Conservation (phyloP, 2,888 invertebrate species). For the Drosophila borealis region DNA sequence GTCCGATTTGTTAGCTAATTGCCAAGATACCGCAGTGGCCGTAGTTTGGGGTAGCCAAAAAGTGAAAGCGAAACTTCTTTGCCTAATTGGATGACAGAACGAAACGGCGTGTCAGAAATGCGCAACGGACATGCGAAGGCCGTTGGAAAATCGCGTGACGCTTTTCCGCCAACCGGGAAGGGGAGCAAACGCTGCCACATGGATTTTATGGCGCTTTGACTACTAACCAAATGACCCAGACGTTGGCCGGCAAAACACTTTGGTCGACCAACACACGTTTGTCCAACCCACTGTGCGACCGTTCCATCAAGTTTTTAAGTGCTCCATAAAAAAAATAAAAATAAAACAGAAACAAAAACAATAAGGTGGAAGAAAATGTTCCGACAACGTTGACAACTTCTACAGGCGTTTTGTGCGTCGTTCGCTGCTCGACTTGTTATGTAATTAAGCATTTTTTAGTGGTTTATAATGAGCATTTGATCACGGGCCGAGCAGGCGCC, state of each 20-base stretch:
- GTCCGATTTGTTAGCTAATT: conserved; percentile 47
- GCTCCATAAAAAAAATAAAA: conserved; percentile 45
- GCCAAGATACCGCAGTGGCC: conserved; percentile 11
- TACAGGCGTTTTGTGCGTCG: conserved; percentile 43
- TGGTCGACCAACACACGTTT: conserved; percentile 34
- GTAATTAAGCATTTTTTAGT: conserved; percentile 60
- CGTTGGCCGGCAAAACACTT: conserved; percentile 69
- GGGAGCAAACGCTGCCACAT: conserved; percentile 19
- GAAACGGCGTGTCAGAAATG: conserved; percentile 50
- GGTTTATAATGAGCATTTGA: conserved; percentile 63
- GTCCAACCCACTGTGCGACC: conserved; percentile 8
- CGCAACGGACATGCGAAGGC: conserved; percentile 42
- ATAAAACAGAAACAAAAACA: background rate
- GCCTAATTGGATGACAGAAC: conserved; percentile 55
- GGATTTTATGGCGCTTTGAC: conserved; percentile 54
- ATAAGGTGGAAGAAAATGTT: conserved; percentile 33
- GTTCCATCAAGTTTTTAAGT: conserved; percentile 48
- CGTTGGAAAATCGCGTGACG: conserved; percentile 56
- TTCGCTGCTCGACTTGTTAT: conserved; percentile 32
- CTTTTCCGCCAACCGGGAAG: conserved; percentile 27
- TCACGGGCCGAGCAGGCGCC: conserved; percentile 57
- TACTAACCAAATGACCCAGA: conserved; percentile 67
- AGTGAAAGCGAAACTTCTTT: conserved; percentile 49
- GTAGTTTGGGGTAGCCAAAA: background rate
- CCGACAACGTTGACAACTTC: conserved; percentile 43